phyloP scores from a whole-genome alignment of 2,888 invertebrate genomes.

The Rosalia funebris region DNA sequence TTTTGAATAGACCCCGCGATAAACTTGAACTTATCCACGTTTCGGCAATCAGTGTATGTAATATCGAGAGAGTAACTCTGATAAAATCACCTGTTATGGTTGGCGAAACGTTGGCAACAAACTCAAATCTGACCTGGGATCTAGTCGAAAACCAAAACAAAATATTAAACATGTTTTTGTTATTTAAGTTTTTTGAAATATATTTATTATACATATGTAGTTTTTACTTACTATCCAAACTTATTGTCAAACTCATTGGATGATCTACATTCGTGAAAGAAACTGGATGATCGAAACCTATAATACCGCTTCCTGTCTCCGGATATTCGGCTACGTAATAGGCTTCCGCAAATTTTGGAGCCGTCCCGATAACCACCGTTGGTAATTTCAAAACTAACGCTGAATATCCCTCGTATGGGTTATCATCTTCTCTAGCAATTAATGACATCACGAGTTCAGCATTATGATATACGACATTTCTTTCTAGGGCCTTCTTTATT shows the following conservation, averaged over 20 bases:
- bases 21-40: no score
- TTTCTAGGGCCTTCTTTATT: slow-evolving; percentile 23
- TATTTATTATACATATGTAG: no score
- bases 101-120: no score
- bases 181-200: no score
- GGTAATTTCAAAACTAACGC: slow-evolving; percentile 22
- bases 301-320: not conserved
- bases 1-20: no score
- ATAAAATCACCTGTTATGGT: no score
- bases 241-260: slow-evolving; percentile 3
- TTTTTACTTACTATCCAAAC: slow-evolving; percentile 27
- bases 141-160: no score
- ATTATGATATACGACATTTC: slow-evolving; percentile 11
- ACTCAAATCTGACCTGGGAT: no score
- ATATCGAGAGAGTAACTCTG: no score
- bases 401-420: slow-evolving; percentile 5
- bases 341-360: slow-evolving; percentile 16
- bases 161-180: no score
- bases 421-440: slow-evolving; percentile 16
- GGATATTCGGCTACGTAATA: slow-evolving; percentile 29
- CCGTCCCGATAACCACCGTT: not conserved
- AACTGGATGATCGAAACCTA: slow-evolving; percentile 14
- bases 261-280: slow-evolving; percentile 21
- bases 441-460: slow-evolving; percentile 5
- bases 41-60: no score